Evolutionary conservation across 2,888 invertebrate genomes (phyloP).

Genomic region (Ephialtes manifestator): DNA sequence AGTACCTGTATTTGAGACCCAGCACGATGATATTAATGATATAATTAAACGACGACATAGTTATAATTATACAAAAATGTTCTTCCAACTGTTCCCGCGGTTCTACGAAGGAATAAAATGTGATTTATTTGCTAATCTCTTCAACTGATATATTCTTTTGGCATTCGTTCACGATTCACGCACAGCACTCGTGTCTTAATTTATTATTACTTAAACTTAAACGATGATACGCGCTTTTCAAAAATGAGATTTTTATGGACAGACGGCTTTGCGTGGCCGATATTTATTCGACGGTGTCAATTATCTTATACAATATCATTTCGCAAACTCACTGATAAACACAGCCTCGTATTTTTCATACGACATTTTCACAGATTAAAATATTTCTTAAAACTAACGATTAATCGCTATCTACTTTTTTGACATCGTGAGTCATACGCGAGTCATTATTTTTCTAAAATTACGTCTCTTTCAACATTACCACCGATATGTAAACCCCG

Average conservation of each 20-base stretch:
- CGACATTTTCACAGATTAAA: slow-evolving; percentile 56
- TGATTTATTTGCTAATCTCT: slow-evolving; percentile 12
- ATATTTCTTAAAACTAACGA: slow-evolving; percentile 49
- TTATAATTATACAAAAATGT: slow-evolving; percentile 60
- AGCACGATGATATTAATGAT: slow-evolving; percentile 52
- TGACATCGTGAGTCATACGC: slow-evolving; percentile 10
- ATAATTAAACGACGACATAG: slow-evolving; percentile 46
- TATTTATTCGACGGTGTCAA: slow-evolving; percentile 18
- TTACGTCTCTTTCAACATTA: slow-evolving; percentile 55
- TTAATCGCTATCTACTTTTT: slow-evolving; percentile 32
- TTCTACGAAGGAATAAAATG: slow-evolving; percentile 14
- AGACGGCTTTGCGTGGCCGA: slow-evolving; percentile 17
- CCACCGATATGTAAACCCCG: slow-evolving; percentile 63
- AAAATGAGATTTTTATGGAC: slow-evolving; percentile 5
- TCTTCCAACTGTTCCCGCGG: slow-evolving; percentile 5
- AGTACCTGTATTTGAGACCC: slow-evolving; percentile 48
- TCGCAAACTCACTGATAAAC: slow-evolving; percentile 42
- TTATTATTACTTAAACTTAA: slow-evolving; percentile 25
- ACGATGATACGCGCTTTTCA: slow-evolving; percentile 14
- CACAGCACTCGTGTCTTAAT: slow-evolving; percentile 12
- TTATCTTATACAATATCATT: slow-evolving; percentile 2
- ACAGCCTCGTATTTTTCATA: slow-evolving; percentile 65
- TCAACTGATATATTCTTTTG: not conserved
- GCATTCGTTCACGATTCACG: slow-evolving; percentile 29
- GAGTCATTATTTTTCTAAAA: slow-evolving; percentile 14